Evolutionary conservation across 1,140 invertebrate genomes (phyloP), one percentile per base, ranked within the genome.

Genomic region (Lycorma delicatula): DNA sequence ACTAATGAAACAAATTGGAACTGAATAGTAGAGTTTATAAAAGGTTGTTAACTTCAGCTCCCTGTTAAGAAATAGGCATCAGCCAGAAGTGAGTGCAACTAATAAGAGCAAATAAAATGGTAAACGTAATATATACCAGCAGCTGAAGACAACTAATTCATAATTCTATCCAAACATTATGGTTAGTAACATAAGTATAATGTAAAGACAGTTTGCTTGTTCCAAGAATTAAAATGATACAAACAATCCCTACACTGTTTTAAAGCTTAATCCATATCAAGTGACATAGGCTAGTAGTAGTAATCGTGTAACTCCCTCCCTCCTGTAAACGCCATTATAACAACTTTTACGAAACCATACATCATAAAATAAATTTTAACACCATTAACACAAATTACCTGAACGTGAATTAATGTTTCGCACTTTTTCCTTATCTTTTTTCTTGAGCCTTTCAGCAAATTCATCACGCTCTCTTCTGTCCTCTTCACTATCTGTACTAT

Each of bases 361-460:
- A 23, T 13, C 13, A 3, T 31, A 20, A 41, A 41, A 54, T n/a
- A 54, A 13, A 16, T 29, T 31, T 4, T 7, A 12, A 34, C 4
- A 18, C 29, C 3, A n/a, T 18, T 12, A 18, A 25, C 31, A 9
- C 18, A 27, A 54, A 48, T 60, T 65, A 73, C 74, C 72, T 57
- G 70, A 73, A 63, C 73, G 72, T 48, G 77, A 81, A 16, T 83
- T 80, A 66, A 96, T 79, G 72, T 93, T 93, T 51, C 89, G 77
- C 1, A 87, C 90, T 68, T 89, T 91, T 26, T 84, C 83, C 72
- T 95, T 90, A 82, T 99, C 96, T 66, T 88, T 89, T 63, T 87
- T 82, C 67, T 87, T 88, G 0, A 99, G 74, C 60, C 97, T 78
- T 63, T 83, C 83, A 0, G 92, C 85, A 77, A 98, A 97, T 69